These are phyloP conservation scores for Drosophila malerkotliana DNA, from an alignment of 1,140 invertebrate species.

Conservation along the genomic window DNA sequence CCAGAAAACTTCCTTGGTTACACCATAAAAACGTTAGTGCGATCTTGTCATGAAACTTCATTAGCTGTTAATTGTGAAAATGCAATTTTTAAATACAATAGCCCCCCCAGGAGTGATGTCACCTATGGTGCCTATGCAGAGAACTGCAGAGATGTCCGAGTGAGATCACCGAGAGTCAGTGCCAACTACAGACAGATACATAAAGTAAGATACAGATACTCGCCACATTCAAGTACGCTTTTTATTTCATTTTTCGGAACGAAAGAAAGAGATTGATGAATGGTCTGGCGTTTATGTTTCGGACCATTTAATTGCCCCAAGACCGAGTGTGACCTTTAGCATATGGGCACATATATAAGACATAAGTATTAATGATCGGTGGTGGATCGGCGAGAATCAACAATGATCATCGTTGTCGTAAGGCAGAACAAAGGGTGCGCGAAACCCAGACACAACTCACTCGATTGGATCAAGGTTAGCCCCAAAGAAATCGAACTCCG, in stretches of 20 bases:
- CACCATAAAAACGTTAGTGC: slow-evolving; percentile 27
- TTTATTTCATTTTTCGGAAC: slow-evolving; percentile 38
- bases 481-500: slow-evolving; percentile 35
- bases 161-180: slow-evolving; percentile 62
- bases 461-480: slow-evolving; percentile 38
- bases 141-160: slow-evolving; percentile 36
- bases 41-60: slow-evolving; percentile 36
- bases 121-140: slow-evolving; percentile 20
- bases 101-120: slow-evolving; percentile 47
- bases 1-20: slow-evolving; percentile 22
- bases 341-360: slow-evolving; percentile 46
- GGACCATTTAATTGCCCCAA: slow-evolving; percentile 55
- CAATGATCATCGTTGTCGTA: slow-evolving; percentile 68
- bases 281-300: slow-evolving; percentile 51
- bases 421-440: slow-evolving; percentile 42
- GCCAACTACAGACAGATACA: slow-evolving; percentile 32
- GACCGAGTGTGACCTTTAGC: slow-evolving; percentile 63
- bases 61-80: slow-evolving; percentile 45
- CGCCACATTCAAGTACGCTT: slow-evolving; percentile 48
- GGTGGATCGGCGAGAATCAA: slow-evolving; percentile 30
- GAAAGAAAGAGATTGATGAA: slow-evolving; percentile 79
- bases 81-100: slow-evolving; percentile 28
- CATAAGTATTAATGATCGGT: slow-evolving; percentile 53
- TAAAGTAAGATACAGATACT: slow-evolving; percentile 27
- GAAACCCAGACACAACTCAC: background rate